Percentiles rank a stretch among this genome's conserved stretches.
These are phyloP conservation scores for Eurystomus gularis DNA, from an alignment of 2,113 vertebrate species.

Conservation along the genomic window DNA sequence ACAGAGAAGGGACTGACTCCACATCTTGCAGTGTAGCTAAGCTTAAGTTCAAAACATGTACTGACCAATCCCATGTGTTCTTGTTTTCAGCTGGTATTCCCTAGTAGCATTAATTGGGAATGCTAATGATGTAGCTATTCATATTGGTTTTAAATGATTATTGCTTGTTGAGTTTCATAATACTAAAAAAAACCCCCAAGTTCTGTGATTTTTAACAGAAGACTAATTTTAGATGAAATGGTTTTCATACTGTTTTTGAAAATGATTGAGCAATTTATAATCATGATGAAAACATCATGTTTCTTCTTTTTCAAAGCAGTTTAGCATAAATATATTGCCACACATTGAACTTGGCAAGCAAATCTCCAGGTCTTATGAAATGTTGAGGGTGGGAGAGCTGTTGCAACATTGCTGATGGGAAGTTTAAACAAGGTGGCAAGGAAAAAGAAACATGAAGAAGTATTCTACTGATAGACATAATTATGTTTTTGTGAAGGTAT, in stretches of 20 bases:
- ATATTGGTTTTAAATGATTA: not conserved
- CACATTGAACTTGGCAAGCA: not conserved
- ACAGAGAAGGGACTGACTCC: not conserved
- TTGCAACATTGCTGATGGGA: not conserved
- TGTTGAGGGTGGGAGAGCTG: not conserved
- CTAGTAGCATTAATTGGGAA: not conserved
- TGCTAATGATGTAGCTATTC: not conserved
- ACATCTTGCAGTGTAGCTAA: not conserved
- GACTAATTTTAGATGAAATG: not conserved
- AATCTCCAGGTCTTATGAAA: not conserved
- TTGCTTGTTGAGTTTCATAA: not conserved
- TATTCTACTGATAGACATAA: not conserved
- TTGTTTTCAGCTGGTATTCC: not conserved
- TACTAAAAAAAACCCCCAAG: not conserved
- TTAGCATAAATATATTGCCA: not conserved
- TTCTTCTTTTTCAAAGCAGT: not conserved
- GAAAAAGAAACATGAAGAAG: not conserved
- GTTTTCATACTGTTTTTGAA: not conserved
- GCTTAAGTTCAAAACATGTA: not conserved
- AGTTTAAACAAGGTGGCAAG: not conserved
- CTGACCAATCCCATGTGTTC: not conserved
- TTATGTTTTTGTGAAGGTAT: not conserved
- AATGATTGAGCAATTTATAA: not conserved
- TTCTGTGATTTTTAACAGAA: not conserved
- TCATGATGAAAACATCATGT: not conserved